Evolutionary conservation across 2,888 invertebrate genomes (phyloP).

Genomic region (Lasioglossum zephyrum): DNA sequence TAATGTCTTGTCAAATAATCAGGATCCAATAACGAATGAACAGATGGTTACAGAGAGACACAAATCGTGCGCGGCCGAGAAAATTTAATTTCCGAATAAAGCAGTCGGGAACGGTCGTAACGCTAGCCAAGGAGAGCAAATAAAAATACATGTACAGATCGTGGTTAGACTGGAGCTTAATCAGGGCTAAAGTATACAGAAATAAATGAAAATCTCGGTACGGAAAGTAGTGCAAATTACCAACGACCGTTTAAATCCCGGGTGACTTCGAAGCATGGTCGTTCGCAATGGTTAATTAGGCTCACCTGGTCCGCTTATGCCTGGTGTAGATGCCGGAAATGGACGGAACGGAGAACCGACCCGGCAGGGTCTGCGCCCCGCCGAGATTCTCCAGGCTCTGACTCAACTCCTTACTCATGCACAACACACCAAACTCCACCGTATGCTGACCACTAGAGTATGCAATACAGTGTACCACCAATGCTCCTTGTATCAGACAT

Average conservation of each 20-base stretch:
- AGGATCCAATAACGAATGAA: not conserved
- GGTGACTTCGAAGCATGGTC: conserved; percentile 74
- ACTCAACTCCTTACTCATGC: conserved; percentile 85
- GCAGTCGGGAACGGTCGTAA: conserved; percentile 72
- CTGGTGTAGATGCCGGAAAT: conserved; percentile 92
- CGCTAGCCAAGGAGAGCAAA: conserved; percentile 54
- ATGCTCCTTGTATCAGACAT: conserved; percentile 80
- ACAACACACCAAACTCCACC: conserved; percentile 85
- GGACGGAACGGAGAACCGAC: conserved; percentile 87
- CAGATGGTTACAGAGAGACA: conserved; percentile 29
- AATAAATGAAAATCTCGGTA: conserved; percentile 44
- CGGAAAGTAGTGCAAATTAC: conserved; percentile 67
- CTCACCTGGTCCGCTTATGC: conserved; percentile 93
- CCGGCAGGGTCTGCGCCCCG: conserved; percentile 88
- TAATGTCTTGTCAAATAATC: conserved; percentile 9
- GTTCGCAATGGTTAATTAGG: conserved; percentile 74
- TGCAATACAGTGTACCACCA: conserved; percentile 84
- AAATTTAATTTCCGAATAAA: conserved; percentile 55
- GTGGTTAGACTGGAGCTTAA: conserved; percentile 49
- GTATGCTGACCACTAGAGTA: conserved; percentile 85
- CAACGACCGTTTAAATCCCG: conserved; percentile 75
- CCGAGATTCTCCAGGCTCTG: conserved; percentile 87
- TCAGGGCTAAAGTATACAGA: conserved; percentile 52
- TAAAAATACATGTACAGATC: conserved; percentile 53
- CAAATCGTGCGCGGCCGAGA: conserved; percentile 42